A percentile compares a stretch with the other conserved stretches of the same genome.
Evolutionary conservation across 2,888 invertebrate species (phyloP).

Genomic region (Syrista parreyssii): DNA sequence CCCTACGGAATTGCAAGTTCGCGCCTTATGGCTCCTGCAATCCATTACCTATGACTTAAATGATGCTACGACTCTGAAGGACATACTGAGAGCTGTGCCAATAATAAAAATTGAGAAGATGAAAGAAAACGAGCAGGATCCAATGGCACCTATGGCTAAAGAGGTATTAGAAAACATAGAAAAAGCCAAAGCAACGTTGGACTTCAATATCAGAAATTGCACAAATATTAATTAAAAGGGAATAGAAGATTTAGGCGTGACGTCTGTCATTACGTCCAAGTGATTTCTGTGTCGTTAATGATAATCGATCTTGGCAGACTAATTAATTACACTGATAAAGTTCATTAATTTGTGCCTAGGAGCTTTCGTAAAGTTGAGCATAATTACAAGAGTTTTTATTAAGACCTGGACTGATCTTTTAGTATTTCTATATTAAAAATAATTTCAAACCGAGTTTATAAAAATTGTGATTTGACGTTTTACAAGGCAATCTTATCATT

Average conservation of each 20-base stretch:
- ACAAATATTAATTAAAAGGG: background rate
- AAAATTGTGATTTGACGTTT: no score
- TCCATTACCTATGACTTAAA: constrained; percentile 48
- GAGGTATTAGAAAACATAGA: constrained; percentile 25
- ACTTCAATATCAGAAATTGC: background rate
- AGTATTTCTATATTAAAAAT: background rate
- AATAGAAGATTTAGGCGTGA: background rate
- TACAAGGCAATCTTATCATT: background rate
- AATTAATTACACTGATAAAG: background rate
- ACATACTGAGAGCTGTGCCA: constrained; percentile 36
- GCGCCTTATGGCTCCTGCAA: constrained; percentile 44
- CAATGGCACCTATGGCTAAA: constrained; percentile 36
- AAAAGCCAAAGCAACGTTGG: background rate
- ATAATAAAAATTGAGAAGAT: constrained; percentile 41
- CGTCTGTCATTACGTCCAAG: background rate
- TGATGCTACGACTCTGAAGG: constrained; percentile 34
- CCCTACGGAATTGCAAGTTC: constrained; percentile 38
- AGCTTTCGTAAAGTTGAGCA: background rate
- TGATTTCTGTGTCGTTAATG: background rate
- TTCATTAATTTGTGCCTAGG: background rate
- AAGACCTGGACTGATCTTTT: background rate
- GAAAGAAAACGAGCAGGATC: constrained; percentile 26
- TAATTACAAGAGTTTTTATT: background rate
- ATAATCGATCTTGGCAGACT: background rate
- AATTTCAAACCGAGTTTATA: background rate